Evolutionary conservation across 2,797 vertebrate genomes (phyloP).

Genomic region (Sandelia bainsii): DNA sequence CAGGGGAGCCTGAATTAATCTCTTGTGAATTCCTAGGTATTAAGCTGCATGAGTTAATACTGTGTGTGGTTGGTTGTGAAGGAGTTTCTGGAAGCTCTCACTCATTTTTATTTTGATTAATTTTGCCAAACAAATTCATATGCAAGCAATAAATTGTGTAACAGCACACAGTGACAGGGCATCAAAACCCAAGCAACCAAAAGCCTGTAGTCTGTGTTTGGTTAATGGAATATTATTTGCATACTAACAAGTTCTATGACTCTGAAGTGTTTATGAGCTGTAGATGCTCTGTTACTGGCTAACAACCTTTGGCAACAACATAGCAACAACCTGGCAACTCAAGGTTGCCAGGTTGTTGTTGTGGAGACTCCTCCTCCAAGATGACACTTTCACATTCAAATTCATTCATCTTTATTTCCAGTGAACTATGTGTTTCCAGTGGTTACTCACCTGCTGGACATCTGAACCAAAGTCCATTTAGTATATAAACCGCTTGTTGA

Average conservation of each 20-base stretch:
- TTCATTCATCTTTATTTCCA: too few species aligned
- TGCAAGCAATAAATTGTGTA: constrained; percentile 11
- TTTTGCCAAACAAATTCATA: constrained; percentile 41
- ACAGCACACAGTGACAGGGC: not conserved
- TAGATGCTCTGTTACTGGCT: not conserved
- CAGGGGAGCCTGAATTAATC: not conserved
- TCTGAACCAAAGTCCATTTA: not conserved
- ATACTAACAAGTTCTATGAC: not conserved
- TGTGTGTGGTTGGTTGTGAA: constrained; percentile 1
- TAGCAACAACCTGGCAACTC: too few species aligned
- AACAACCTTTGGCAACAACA: not conserved
- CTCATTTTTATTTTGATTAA: too few species aligned
- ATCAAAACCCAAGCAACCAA: not conserved
- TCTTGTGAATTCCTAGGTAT: not conserved
- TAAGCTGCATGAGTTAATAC: not conserved
- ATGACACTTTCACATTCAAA: too few species aligned
- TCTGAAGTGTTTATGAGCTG: not conserved
- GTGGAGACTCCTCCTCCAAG: too few species aligned
- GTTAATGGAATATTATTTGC: not conserved
- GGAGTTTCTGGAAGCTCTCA: constrained; percentile 11
- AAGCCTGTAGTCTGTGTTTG: not conserved
- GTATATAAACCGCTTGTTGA: not conserved
- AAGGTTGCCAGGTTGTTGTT: too few species aligned
- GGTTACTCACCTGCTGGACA: not conserved
- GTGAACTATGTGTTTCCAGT: too few species aligned